These are phyloP conservation scores for Amiota communis DNA, from an alignment of 2,888 invertebrate genomes.

Conservation along the genomic window DNA sequence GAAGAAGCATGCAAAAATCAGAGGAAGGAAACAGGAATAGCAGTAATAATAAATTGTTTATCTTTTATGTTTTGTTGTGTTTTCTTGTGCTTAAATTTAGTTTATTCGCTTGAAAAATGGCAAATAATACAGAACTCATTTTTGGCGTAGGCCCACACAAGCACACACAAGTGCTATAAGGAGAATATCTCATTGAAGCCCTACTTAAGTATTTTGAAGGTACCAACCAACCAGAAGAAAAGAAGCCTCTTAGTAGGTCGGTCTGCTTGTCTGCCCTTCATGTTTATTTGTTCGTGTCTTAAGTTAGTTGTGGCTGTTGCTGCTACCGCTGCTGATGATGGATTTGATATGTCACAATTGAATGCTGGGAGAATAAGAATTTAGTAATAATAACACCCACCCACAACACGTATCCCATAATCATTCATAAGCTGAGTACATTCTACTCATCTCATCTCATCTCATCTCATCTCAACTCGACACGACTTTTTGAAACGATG, in stretches of 20 bases:
- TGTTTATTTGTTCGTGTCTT: slow-evolving; percentile 37
- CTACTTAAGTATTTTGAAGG: too few relatives aligned
- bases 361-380: neutral
- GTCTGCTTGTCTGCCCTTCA: slow-evolving; percentile 21
- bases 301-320: too few relatives aligned
- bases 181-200: too few relatives aligned
- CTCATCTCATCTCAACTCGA: neutral
- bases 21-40: neutral
- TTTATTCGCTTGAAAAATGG: slow-evolving; percentile 5
- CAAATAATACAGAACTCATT: neutral
- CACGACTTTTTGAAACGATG: neutral
- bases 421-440: slow-evolving; percentile 7
- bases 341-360: slow-evolving; percentile 15
- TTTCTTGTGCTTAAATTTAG: slow-evolving; percentile 5
- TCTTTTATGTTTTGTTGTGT: neutral
- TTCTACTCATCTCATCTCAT: neutral
- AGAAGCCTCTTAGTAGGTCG: neutral
- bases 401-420: neutral
- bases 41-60: slow-evolving; percentile 8
- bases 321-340: slow-evolving; percentile 8
- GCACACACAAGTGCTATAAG: neutral
- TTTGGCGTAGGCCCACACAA: neutral
- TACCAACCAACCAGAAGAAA: too few relatives aligned
- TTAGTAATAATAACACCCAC: neutral
- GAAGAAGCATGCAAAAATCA: too few relatives aligned